These are phyloP conservation scores for Gastracanthus pulcherrimus DNA, from an alignment of 2,888 invertebrate species.

Conservation along the genomic window DNA sequence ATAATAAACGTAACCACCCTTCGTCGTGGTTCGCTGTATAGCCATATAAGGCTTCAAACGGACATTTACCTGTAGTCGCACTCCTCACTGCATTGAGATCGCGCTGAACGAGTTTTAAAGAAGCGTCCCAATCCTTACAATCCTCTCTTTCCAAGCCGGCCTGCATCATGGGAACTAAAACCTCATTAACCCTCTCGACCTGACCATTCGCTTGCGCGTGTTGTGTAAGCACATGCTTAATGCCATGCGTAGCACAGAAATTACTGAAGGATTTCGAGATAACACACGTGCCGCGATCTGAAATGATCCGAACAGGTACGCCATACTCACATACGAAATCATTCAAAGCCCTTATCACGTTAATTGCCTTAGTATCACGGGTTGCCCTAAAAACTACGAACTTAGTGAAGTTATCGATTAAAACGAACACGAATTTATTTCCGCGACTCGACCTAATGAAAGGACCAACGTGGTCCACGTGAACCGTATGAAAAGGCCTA, in stretches of 20 bases:
- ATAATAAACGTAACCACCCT: not conserved
- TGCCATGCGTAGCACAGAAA: constrained; percentile 30
- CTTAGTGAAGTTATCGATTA: constrained; percentile 6
- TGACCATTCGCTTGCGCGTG: constrained; percentile 52
- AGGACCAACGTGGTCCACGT: not conserved
- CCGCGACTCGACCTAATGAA: not conserved
- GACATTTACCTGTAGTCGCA: not conserved
- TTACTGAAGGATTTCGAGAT: constrained; percentile 25
- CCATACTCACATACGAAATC: constrained; percentile 32
- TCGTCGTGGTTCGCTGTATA: not conserved
- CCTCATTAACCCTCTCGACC: constrained; percentile 34
- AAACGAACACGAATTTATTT: not conserved
- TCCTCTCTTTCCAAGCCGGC: constrained; percentile 10
- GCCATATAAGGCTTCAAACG: constrained; percentile 6
- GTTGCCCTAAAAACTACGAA: constrained; percentile 24
- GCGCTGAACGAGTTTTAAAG: not conserved
- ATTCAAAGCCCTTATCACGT: constrained; percentile 1
- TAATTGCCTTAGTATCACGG: not conserved
- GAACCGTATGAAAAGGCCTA: not conserved
- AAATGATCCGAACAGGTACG: constrained; percentile 33
- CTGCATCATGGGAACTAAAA: constrained; percentile 33
- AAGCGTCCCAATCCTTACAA: constrained; percentile 23
- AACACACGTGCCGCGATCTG: constrained; percentile 41
- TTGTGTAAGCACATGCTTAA: constrained; percentile 32
- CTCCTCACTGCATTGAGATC: not conserved